Conservation (phyloP, 37 sponge, comb jelly and placozoan genomes). For the Ephydatia muelleri region DNA sequence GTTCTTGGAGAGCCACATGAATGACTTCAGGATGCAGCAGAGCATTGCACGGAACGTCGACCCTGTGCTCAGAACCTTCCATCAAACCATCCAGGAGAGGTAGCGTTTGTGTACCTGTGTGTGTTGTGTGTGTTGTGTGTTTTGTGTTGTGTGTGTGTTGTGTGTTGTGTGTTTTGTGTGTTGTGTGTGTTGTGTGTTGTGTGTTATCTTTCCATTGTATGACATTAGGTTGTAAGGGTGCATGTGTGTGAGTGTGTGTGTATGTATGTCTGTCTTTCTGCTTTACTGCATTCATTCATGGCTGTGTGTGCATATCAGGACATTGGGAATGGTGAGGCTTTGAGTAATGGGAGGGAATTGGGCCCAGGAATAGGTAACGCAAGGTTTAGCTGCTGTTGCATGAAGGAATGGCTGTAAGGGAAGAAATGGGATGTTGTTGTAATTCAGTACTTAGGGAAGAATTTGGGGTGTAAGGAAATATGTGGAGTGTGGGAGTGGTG, state of each 20-base stretch:
- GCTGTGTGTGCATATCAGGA: too few relatives aligned
- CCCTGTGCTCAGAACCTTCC: constrained; percentile 26
- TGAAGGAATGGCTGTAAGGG: not conserved
- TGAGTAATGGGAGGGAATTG: not conserved
- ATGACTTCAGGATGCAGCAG: constrained; percentile 36
- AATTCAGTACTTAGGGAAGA: not conserved
- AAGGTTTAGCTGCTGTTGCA: too few relatives aligned
- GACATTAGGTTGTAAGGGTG: not conserved
- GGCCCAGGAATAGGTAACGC: not conserved
- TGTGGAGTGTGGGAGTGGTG: not conserved
- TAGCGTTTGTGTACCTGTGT: not conserved
- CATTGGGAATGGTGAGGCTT: too few relatives aligned
- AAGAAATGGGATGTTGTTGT: not conserved
- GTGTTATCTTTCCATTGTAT: not conserved
- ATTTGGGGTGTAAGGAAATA: not conserved
- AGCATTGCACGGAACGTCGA: constrained; percentile 28
- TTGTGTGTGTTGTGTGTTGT: too few relatives aligned
- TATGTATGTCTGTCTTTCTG: not conserved
- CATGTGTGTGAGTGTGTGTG: not conserved
- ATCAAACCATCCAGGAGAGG: constrained; percentile 30
- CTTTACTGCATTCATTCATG: too few relatives aligned
- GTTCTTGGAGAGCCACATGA: constrained; percentile 45
- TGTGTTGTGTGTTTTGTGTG: not conserved
- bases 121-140: not conserved
- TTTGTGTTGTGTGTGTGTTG: not conserved